Conservation (phyloP, 2,113 vertebrate species). For the Anarhynchus alexandrinus region DNA sequence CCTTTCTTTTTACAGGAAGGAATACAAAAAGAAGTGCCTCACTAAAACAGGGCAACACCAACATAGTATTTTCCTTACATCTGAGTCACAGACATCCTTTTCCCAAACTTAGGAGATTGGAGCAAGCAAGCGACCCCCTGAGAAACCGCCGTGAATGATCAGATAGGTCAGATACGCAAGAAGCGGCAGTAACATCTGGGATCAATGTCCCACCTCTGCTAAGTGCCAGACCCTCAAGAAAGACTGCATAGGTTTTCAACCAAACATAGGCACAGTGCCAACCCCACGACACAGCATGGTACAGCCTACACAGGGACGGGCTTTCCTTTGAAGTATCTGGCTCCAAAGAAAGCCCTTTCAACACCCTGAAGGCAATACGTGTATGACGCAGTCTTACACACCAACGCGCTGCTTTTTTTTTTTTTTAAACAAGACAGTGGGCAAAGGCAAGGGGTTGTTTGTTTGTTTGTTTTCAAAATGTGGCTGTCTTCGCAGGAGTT, state of each 20-base stretch:
- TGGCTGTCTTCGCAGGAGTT: neutral
- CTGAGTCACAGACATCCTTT: neutral
- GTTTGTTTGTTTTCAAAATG: neutral
- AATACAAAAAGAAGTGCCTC: neutral
- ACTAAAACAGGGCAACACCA: neutral
- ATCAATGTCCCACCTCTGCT: neutral
- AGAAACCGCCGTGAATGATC: rapidly evolving
- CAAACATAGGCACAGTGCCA: rapidly evolving
- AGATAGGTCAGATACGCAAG: neutral
- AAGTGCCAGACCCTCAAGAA: neutral
- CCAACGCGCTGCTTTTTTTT: neutral
- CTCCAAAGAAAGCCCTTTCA: slow-evolving; percentile 10
- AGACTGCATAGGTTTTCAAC: neutral
- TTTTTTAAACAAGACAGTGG: neutral
- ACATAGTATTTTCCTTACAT: neutral
- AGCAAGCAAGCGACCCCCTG: neutral
- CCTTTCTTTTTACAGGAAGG: neutral
- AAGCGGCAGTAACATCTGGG: neutral
- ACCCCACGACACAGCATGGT: neutral
- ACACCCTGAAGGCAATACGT: neutral
- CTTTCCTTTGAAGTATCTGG: neutral
- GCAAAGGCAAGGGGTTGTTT: neutral
- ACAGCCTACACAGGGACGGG: neutral
- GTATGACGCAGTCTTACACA: neutral
- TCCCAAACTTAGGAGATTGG: neutral